Base-by-base conservation (phyloP, 2,113 vertebrate species). In the Gymnobelideus leadbeateri region DNA sequence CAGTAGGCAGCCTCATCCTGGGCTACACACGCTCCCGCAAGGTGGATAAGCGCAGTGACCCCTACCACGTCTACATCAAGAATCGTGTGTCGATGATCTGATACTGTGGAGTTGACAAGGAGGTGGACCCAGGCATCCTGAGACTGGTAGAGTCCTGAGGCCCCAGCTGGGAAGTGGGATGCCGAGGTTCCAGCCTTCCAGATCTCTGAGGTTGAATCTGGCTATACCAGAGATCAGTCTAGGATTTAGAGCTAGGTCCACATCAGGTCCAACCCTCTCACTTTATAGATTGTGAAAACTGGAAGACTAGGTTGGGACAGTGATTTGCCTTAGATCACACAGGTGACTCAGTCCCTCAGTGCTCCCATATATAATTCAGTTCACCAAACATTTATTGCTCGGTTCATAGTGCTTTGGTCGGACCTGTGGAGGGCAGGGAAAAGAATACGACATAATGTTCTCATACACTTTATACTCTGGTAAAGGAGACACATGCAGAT, bases 11-110 rank as follows among this genome's bases (percentile, higher is more conserved):
- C 89, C 98, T 99, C 94, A 98, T 99, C 97, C 98, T 99, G 31
- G 98, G 99, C 1, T 99, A 99, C 37, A 99, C 98, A 28, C 97
- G 98, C 3, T 98, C 99, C 89, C 98, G 98, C 25, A 99, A 98
- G 51, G 98, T 98, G 96, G 99, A 99, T 95, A 98, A 99, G 92
- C 98, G 98, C 89, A 98, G 98, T 1, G 99, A 99, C 51, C 99
- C 99, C 0, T 99, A 99, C 93, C 99, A 99, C 0, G 95, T 99
- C 49, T 99, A 99, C 96, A 99, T 99, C 96, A 99, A 99, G 97
- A 99, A 99, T 96, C 98, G 98, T 0, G 98, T 98, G 49, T 98
- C 98, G 93, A 98, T 99, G 97, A 98, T 99, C 97, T 99, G 97
- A 99, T 31, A 49, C 47, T 4, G 47, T 37, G 25, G 26, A 16